A percentile compares a stretch with the other conserved stretches of the same genome.
Evolutionary conservation across 2,888 invertebrate species (phyloP).

Genomic region (Clitarchus hookeri): DNA sequence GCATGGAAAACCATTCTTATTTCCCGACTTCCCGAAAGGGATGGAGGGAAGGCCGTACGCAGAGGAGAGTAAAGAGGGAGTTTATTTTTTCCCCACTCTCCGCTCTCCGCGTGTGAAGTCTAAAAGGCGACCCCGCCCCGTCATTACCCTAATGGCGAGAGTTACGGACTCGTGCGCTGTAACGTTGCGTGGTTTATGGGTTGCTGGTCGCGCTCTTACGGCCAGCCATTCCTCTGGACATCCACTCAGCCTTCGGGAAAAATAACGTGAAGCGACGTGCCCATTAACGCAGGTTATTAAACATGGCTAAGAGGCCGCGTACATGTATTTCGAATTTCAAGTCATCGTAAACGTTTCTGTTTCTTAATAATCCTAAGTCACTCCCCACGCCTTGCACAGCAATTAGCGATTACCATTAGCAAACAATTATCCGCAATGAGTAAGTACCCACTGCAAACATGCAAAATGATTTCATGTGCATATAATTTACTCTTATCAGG

Average conservation of each 20-base stretch:
- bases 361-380: too few relatives aligned
- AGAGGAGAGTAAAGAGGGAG: neutral
- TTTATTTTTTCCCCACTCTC: neutral
- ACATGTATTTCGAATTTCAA: neutral
- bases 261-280: neutral
- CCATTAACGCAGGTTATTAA: neutral
- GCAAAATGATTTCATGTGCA: too few relatives aligned
- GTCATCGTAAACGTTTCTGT: too few relatives aligned
- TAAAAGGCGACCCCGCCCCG: conserved; percentile 21
- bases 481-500: too few relatives aligned
- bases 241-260: neutral
- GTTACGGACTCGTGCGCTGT: neutral
- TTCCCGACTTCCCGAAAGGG: neutral
- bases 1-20: too few relatives aligned
- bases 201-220: conserved; percentile 1
- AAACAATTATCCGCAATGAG: too few relatives aligned
- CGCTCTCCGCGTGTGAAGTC: neutral
- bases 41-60: too few relatives aligned
- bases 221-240: neutral
- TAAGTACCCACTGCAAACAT: too few relatives aligned
- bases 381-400: too few relatives aligned
- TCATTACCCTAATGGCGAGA: conserved; percentile 21
- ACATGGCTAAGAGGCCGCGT: neutral
- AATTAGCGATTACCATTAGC: too few relatives aligned
- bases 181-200: neutral